Conservation (phyloP, 1,140 invertebrate genomes). For the Heliothis virescens region DNA sequence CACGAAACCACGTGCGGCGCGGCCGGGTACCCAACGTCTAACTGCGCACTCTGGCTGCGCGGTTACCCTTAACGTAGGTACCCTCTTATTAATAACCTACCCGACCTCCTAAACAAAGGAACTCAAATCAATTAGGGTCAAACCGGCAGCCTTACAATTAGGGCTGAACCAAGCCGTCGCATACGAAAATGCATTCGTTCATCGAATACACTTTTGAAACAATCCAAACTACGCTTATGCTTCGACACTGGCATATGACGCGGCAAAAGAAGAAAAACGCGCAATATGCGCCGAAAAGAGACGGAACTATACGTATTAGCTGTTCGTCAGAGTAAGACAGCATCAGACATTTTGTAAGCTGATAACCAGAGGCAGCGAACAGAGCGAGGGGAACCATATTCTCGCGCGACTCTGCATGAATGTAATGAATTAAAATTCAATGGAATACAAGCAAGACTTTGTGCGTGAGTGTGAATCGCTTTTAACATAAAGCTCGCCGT, state of each 20-base stretch:
- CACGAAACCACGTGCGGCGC: conserved; percentile 76
- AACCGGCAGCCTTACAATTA: conserved; percentile 52
- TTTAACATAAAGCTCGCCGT: conserved; percentile 66
- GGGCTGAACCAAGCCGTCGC: conserved; percentile 9
- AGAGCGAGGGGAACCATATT: conserved; percentile 85
- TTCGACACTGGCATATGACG: conserved; percentile 81
- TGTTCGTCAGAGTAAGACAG: conserved; percentile 72
- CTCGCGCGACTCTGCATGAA: conserved; percentile 83
- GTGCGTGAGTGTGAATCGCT: conserved; percentile 71
- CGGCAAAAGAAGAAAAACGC: conserved; percentile 85
- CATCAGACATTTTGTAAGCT: conserved; percentile 84
- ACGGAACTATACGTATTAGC: conserved; percentile 75
- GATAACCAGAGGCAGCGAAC: conserved; percentile 84
- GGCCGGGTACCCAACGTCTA: conserved; percentile 70
- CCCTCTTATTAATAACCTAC: conserved; percentile 77
- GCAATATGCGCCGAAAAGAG: conserved; percentile 80
- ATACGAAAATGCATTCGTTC: conserved; percentile 50
- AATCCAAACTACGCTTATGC: conserved; percentile 72
- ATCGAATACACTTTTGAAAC: conserved; percentile 68
- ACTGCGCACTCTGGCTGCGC: conserved; percentile 81
- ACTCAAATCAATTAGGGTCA: conserved; percentile 76
- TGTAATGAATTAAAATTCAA: conserved; percentile 85
- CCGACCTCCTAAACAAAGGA: conserved; percentile 79
- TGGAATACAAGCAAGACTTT: conserved; percentile 72
- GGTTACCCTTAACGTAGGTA: conserved; percentile 69